Evolutionary conservation across 64 coral and sea anemone species (phyloP).

Genomic region (Porites lutea): DNA sequence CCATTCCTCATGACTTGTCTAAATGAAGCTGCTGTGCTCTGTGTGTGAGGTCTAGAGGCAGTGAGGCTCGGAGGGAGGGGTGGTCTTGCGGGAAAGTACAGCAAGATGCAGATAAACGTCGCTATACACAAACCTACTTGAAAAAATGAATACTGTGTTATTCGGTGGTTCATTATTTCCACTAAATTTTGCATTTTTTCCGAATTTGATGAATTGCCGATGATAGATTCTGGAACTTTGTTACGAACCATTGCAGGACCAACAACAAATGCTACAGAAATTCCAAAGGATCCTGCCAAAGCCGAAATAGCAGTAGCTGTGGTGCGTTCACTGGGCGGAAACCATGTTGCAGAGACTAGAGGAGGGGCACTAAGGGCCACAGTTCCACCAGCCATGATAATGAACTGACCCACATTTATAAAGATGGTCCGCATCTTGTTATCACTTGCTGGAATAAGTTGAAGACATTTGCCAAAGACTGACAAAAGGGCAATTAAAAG

Average conservation of each 20-base stretch:
- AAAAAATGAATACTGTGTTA: conserved; percentile 37
- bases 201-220: background rate
- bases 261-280: conserved; percentile 56
- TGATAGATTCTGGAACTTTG: background rate
- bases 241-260: conserved; percentile 68
- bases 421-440: conserved; percentile 29
- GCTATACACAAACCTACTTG: conserved; percentile 46
- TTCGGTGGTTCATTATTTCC: background rate
- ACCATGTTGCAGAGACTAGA: conserved; percentile 79
- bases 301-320: conserved; percentile 72
- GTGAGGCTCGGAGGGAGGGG: conserved; percentile 65
- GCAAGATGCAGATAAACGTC: conserved; percentile 54
- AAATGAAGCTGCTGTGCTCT: conserved; percentile 16
- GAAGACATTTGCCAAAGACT: conserved; percentile 65
- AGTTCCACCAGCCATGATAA: conserved; percentile 65
- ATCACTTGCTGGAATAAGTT: conserved; percentile 53
- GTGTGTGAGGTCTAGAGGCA: background rate
- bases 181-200: background rate
- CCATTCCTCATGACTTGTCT: conserved; percentile 1
- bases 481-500: conserved; percentile 23
- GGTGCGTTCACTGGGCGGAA: conserved; percentile 72
- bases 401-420: conserved; percentile 74
- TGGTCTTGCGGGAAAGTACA: conserved; percentile 81
- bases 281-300: conserved; percentile 60
- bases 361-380: conserved; percentile 71